phyloP scores from a whole-genome alignment of 92 coral and sea anemone species.

The Bergia sp. region DNA sequence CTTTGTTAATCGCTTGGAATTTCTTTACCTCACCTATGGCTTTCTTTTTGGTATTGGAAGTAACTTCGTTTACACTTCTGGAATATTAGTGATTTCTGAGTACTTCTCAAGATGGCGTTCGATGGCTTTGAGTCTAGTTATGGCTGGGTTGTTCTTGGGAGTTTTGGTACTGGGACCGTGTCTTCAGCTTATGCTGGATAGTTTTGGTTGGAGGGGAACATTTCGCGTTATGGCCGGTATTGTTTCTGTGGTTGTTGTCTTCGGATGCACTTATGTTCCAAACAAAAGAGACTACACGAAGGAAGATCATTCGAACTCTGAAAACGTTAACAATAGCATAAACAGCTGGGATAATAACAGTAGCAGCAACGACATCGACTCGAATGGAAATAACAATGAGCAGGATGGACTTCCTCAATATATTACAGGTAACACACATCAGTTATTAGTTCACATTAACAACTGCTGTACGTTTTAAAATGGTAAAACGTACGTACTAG shows the following conservation, averaged over 20 bases:
- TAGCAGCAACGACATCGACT: neutral
- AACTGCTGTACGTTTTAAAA: too few species aligned
- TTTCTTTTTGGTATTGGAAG: constrained; percentile 22
- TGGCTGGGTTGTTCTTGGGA: constrained; percentile 17
- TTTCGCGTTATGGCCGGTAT: constrained; percentile 23
- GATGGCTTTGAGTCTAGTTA: constrained; percentile 19
- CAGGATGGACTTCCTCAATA: neutral
- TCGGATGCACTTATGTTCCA: constrained; percentile 14
- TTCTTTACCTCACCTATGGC: constrained; percentile 24
- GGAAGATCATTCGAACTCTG: neutral
- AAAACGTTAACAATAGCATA: neutral
- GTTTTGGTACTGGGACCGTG: constrained; percentile 8
- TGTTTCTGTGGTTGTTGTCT: neutral
- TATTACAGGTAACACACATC: neutral
- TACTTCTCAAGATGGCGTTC: constrained; percentile 28
- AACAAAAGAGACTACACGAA: neutral
- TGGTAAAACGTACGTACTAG: too few species aligned
- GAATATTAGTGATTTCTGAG: constrained; percentile 15
- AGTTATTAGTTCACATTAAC: too few species aligned
- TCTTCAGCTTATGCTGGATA: neutral
- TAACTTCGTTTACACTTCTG: constrained; percentile 11
- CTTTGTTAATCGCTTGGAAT: neutral
- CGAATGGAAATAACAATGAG: neutral
- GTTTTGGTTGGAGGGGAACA: constrained; percentile 16
- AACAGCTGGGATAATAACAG: neutral